Conservation (phyloP, 2,113 vertebrate species). For the Scatophagus argus region DNA sequence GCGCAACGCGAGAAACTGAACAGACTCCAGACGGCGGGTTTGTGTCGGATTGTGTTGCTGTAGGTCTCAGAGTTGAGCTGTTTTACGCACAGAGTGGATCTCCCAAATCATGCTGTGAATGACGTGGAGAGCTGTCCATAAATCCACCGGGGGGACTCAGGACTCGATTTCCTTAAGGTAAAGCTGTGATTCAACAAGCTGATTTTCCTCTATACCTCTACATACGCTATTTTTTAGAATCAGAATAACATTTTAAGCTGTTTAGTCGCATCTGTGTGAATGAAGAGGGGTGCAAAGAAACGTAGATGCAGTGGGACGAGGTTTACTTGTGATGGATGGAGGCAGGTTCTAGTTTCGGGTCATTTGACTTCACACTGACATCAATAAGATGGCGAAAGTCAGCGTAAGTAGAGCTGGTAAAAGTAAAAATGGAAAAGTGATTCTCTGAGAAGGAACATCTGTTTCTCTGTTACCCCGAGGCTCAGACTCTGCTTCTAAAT, state of each 20-base stretch:
- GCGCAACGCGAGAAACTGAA: slow-evolving; percentile 44
- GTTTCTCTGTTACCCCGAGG: not conserved
- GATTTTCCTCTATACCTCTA: not conserved
- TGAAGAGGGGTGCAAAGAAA: not conserved
- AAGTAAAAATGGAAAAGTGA: not conserved
- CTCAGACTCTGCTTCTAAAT: not conserved
- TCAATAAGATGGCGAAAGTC: not conserved
- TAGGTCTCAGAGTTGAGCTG: not conserved
- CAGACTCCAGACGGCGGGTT: slow-evolving; percentile 16
- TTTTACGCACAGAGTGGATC: slow-evolving; percentile 31
- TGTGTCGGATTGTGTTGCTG: not conserved
- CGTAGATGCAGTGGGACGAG: not conserved
- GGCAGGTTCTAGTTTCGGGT: slow-evolving; percentile 11
- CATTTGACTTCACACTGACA: slow-evolving; percentile 4
- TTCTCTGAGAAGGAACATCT: not conserved
- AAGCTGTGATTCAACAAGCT: not conserved
- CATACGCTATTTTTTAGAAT: not conserved
- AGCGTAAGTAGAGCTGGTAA: not conserved
- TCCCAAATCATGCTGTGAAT: not conserved
- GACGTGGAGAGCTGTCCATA: not conserved
- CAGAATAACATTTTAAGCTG: not conserved
- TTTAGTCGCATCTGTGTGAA: not conserved
- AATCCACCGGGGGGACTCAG: not conserved
- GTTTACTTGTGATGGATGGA: slow-evolving; percentile 12
- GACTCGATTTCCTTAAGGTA: not conserved